A percentile compares a stretch with the other conserved stretches of the same genome.
Conservation (phyloP, 2,888 invertebrate genomes). For the Pseudococcus viburni region DNA sequence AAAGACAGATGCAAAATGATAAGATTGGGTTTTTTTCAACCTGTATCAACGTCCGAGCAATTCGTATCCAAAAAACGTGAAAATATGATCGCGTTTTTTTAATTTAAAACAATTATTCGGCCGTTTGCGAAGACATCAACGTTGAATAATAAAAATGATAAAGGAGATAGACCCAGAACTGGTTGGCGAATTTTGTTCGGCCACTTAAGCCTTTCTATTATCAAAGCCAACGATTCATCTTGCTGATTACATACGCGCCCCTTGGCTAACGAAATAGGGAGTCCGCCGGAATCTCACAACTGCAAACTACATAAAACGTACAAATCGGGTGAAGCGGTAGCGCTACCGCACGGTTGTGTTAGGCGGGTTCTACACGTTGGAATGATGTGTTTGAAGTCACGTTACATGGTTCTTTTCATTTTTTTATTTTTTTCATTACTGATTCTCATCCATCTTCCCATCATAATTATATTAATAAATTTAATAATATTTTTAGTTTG, state of each 20-base stretch:
- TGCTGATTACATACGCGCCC: background rate
- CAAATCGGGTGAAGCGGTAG: too few species aligned
- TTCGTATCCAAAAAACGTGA: constrained; percentile 45
- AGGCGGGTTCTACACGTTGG: too few species aligned
- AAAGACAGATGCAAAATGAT: constrained; percentile 50
- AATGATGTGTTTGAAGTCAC: too few species aligned
- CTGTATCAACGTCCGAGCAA: background rate
- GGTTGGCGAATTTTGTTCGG: background rate
- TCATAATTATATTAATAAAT: too few species aligned
- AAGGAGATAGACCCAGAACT: background rate
- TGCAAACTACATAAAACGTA: too few species aligned
- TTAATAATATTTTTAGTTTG: too few species aligned
- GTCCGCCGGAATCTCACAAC: too few species aligned
- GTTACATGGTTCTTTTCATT: too few species aligned
- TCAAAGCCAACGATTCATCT: constrained; percentile 1
- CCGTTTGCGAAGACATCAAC: background rate
- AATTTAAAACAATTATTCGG: constrained; percentile 57
- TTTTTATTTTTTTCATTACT: too few species aligned
- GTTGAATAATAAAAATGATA: constrained; percentile 3
- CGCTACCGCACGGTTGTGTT: too few species aligned
- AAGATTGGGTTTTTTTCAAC: background rate
- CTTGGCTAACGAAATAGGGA: background rate
- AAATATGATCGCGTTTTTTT: constrained; percentile 60
- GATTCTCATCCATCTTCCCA: too few species aligned
- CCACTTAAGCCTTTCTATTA: background rate